Conservation (phyloP, 2,797 vertebrate genomes). For the Acanthornis magna region DNA sequence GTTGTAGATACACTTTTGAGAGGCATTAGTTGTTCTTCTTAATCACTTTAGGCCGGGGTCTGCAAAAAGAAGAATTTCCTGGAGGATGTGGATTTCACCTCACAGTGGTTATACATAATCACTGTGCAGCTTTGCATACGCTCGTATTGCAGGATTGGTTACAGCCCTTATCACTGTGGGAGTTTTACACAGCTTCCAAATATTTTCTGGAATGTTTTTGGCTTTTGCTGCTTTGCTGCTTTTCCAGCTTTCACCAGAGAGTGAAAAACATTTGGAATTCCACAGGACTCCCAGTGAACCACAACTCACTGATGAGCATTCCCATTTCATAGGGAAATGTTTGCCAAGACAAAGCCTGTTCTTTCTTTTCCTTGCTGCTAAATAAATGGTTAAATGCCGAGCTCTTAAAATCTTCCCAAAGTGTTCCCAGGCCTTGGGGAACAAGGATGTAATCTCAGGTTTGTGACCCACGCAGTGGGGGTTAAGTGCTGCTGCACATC, state of each 20-base stretch:
- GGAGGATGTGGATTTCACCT: neutral
- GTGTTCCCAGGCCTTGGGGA: neutral
- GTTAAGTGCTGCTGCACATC: neutral
- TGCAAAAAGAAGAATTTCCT: neutral
- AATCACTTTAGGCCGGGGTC: neutral
- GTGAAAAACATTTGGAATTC: neutral
- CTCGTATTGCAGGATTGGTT: neutral
- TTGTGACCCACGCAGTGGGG: constrained; percentile 18
- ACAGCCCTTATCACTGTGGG: neutral
- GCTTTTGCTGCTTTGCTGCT: neutral
- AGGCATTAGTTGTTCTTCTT: neutral
- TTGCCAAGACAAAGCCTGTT: neutral
- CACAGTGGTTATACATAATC: neutral
- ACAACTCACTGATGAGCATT: neutral
- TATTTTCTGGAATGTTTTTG: neutral
- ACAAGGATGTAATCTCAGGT: neutral
- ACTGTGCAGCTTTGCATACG: neutral
- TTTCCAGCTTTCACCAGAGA: neutral
- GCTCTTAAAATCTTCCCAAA: constrained; percentile 16
- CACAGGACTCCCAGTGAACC: accelerated
- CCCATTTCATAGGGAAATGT: neutral
- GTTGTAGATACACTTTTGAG: neutral
- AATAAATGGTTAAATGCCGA: neutral
- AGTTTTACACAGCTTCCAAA: neutral
- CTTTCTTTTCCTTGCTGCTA: neutral